Evolutionary conservation across 1,140 invertebrate species (phyloP).

Genomic region (Delia radicum): DNA sequence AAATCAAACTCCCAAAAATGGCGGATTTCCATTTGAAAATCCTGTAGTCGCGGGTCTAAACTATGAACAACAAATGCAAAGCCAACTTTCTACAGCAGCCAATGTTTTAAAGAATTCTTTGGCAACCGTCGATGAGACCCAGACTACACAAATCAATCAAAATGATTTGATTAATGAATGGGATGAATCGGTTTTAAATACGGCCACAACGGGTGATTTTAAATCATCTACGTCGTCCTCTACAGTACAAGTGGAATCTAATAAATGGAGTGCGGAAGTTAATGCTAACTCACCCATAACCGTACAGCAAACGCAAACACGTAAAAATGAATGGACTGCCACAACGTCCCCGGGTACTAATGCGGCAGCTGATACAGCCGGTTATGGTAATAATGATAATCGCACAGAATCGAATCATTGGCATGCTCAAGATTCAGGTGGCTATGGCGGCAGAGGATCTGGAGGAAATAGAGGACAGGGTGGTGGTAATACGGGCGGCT

Average conservation of each 20-base stretch:
- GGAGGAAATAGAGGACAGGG: slow-evolving; percentile 27
- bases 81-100: slow-evolving; percentile 35
- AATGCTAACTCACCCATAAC: slow-evolving; percentile 40
- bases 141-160: slow-evolving; percentile 28
- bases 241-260: slow-evolving; percentile 29
- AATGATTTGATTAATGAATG: slow-evolving; percentile 20
- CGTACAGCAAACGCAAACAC: slow-evolving; percentile 26
- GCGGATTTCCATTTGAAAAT: slow-evolving; percentile 27
- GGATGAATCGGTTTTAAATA: slow-evolving; percentile 29
- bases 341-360: background rate
- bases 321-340: slow-evolving; percentile 47
- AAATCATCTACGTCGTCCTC: background rate
- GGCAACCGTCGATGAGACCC: background rate
- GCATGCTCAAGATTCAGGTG: slow-evolving; percentile 41
- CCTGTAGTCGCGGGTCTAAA: slow-evolving; percentile 22
- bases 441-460: slow-evolving; percentile 1
- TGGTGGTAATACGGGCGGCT: slow-evolving; percentile 11
- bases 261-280: slow-evolving; percentile 52
- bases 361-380: slow-evolving; percentile 26
- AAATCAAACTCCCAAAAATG: slow-evolving; percentile 30
- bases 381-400: slow-evolving; percentile 30
- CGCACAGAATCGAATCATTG: slow-evolving; percentile 42
- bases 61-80: slow-evolving; percentile 48
- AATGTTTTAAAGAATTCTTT: slow-evolving; percentile 26
- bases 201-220: background rate